Evolutionary conservation across 64 coral and sea anemone species (phyloP).

Genomic region (Porites australiensis): DNA sequence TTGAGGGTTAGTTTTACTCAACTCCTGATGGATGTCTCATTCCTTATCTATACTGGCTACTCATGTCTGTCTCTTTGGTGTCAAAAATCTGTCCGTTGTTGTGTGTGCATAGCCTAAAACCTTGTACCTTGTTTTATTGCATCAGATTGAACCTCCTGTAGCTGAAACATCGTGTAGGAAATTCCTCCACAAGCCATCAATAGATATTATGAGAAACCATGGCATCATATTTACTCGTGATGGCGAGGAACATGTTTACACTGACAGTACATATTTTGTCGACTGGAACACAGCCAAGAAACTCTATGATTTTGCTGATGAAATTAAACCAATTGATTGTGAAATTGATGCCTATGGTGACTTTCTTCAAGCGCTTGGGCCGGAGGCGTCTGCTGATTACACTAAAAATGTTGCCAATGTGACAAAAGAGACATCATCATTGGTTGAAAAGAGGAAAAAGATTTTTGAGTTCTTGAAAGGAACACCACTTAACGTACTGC

Average conservation of each 20-base stretch:
- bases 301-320: constrained; percentile 59
- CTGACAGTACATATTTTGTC: constrained; percentile 88
- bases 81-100: too few relatives aligned
- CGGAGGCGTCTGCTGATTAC: constrained; percentile 70
- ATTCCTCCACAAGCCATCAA: constrained; percentile 95
- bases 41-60: too few relatives aligned
- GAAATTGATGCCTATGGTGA: constrained; percentile 94
- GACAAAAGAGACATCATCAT: constrained; percentile 71
- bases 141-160: constrained; percentile 42
- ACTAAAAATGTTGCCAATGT: constrained; percentile 94
- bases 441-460: constrained; percentile 82
- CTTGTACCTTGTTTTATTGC: neutral
- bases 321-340: constrained; percentile 82
- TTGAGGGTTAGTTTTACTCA: too few relatives aligned
- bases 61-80: too few relatives aligned
- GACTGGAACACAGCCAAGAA: constrained; percentile 84
- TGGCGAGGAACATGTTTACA: constrained; percentile 87
- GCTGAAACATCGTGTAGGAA: constrained; percentile 75
- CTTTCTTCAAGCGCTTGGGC: constrained; percentile 87
- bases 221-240: constrained; percentile 66
- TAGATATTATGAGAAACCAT: constrained; percentile 79
- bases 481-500: constrained; percentile 87
- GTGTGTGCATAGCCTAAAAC: neutral
- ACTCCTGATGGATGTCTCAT: too few relatives aligned
- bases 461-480: constrained; percentile 91